Evolutionary conservation across 2,797 vertebrate species (phyloP), one percentile per base, ranked within the genome.

Genomic region (Pogoniulus pusillus): DNA sequence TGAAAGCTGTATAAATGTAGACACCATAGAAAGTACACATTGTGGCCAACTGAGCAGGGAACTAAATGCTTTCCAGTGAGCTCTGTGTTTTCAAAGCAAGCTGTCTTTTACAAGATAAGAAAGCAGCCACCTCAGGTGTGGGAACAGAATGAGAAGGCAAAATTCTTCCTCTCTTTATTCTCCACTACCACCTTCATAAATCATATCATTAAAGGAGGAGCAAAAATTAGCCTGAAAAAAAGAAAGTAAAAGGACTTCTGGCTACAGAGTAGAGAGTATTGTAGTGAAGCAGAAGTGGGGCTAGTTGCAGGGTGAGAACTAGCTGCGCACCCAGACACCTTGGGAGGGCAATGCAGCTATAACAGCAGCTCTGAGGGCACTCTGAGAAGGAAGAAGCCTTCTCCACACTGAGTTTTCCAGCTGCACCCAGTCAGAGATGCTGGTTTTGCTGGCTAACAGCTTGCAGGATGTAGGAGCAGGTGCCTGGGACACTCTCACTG

Each of bases 1-100:
- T 82, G 58, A 91, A 92, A 77, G 58, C 68, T 72, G 51, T 73
- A 84, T 71, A 76, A 84, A 69, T 64, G 43, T 47, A 51, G 41
- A 82, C 19, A 23, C 13, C 32, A 3, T 10, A 66, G 53, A 84
- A 89, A 71, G 70, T 59, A 54, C 2, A 43, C 2, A 0, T 73
- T 79, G 68, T 1, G 6, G 24, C 16, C 63, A 78, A 16, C 39
- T 34, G 60, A 86, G 47, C 22, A 73, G 13, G 19, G n/a, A 81
- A 70, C 7, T 86, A 91, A 95, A 76, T 60, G 12, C 16, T 82
- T 63, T 43, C 17, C 24, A 26, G 23, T 39, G 58, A 86, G 30
- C 6, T 66, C n/a, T 6, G 6, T 35, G 29, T 70, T 93, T 85
- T 86, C 74, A 73, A 79, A 93, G 14, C n/a, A 74, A 73, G 41